Conservation (phyloP, 2,888 invertebrate species). For the Thysanoteuthis rhombus region DNA sequence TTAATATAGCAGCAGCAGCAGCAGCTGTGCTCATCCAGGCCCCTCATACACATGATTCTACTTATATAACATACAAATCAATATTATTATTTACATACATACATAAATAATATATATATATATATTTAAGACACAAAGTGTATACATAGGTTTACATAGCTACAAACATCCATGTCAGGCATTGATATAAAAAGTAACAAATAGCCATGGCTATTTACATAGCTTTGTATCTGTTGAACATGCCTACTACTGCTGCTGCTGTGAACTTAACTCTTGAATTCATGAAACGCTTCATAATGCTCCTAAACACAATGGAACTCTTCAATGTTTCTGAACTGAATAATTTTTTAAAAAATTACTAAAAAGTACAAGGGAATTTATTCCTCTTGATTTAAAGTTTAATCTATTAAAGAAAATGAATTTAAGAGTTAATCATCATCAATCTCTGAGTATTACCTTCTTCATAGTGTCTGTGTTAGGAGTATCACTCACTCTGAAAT, state of each 20-base stretch:
- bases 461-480: not conserved
- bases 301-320: no score
- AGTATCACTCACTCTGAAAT: not conserved
- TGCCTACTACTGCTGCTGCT: not conserved
- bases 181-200: not conserved
- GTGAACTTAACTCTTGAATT: no score
- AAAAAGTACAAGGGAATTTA: no score
- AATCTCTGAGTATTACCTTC: not conserved
- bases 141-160: not conserved
- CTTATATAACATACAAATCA: constrained; percentile 12
- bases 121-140: not conserved
- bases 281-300: no score
- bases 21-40: not conserved
- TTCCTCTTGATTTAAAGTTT: no score
- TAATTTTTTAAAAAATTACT: no score
- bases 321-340: no score
- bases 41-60: not conserved
- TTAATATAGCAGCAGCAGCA: not conserved
- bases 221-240: not conserved
- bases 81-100: not conserved
- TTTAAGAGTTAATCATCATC: no score
- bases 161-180: not conserved
- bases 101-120: not conserved
- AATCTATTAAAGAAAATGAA: no score
- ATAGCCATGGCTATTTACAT: not conserved